Evolutionary conservation across 1,140 invertebrate genomes (phyloP), one percentile per base, ranked within the genome.

Genomic region (Linepithema humile): DNA sequence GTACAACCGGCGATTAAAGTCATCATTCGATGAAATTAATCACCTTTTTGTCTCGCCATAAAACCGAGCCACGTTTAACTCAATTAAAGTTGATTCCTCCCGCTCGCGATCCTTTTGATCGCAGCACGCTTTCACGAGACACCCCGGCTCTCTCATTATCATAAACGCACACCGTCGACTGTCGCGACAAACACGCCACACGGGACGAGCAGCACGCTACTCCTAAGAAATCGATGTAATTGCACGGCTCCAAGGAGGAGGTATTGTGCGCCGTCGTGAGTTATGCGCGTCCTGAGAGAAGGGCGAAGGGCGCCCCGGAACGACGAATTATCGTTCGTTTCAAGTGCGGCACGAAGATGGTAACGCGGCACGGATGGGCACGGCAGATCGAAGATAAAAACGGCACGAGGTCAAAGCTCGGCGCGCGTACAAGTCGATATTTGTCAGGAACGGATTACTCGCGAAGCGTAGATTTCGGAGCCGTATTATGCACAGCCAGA

Each of bases 171-270:
- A 23, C n/a, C 15, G 43, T n/a, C 12, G 12, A n/a, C 38, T 69
- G 43, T 78, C 74, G 60, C 60, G 32, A 67, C 23, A 32, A 15
- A 65, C 74, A 65, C 38, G 70, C 40, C 38, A 45, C 72, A 78
- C 60, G 43, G 32, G 23, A 50, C 4, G 60, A 2, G 35, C 45
- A 40, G 29, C 23, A 67, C 62, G 48, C 62, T 55, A 67, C 35
- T 40, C 75, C 35, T 40, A 70, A 57, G 48, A 80, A 80, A 80
- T 80, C 64, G 48, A 80, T 70, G 48, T 80, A 80, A 80, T 70
- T 69, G 75, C 64, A 70, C 48, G 48, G 48, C 23, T 55, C 48
- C 48, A 40, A 67, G 45, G 48, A 69, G 62, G 12, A 55, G 35
- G 35, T 38, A 67, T 77, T 77, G 74, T 77, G 32, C 74, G 32